Conservation (phyloP, 2,113 vertebrate genomes). For the Bambusicola thoracicus region DNA sequence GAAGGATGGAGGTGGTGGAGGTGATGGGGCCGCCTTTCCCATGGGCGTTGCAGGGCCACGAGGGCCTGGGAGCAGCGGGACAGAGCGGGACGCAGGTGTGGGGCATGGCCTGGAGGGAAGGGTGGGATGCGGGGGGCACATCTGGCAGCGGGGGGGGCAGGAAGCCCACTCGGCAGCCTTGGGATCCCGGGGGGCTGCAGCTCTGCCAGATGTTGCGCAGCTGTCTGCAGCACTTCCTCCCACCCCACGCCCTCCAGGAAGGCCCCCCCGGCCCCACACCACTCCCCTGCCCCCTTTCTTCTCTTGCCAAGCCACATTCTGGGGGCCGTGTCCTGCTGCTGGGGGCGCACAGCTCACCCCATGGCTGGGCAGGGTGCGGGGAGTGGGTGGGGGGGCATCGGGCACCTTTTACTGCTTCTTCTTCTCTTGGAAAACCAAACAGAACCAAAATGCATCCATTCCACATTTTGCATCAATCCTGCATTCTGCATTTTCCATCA, state of each 20-base stretch:
- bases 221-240: slow-evolving; percentile 74
- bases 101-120: not conserved
- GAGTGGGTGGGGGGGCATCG: not conserved
- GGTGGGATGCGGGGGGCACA: not conserved
- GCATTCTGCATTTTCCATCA: not conserved
- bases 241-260: slow-evolving; percentile 69
- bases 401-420: not conserved
- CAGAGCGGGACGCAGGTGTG: slow-evolving; percentile 39
- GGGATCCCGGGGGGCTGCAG: slow-evolving; percentile 17
- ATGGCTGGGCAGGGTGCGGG: not conserved
- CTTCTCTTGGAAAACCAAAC: not conserved
- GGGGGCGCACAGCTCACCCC: not conserved
- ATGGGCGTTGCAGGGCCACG: not conserved
- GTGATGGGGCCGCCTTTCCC: not conserved
- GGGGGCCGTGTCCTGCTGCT: not conserved
- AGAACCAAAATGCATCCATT: not conserved
- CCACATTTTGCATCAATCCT: not conserved
- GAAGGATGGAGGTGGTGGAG: slow-evolving; percentile 3
- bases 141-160: slow-evolving; percentile 53
- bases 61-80: slow-evolving; percentile 41
- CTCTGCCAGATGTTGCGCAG: slow-evolving; percentile 80
- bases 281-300: not conserved
- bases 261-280: slow-evolving; percentile 10
- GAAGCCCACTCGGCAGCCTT: slow-evolving; percentile 34
- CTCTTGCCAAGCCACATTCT: not conserved